Percentiles rank a stretch among this genome's conserved stretches.
phyloP scores from a whole-genome alignment of 1,140 invertebrate species.

The Ridgeia piscesae region DNA sequence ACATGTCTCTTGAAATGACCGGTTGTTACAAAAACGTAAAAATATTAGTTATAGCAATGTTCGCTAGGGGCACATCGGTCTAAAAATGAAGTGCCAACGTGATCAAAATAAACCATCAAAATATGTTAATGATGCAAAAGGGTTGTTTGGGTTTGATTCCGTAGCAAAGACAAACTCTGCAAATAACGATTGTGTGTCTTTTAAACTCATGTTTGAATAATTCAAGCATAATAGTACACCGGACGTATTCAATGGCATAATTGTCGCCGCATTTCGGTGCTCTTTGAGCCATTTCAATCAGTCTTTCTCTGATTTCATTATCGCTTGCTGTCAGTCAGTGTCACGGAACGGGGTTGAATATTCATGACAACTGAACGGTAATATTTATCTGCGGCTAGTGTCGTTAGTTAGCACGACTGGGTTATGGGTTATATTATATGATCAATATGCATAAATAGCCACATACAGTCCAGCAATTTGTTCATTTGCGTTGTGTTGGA shows the following conservation, averaged over 20 bases:
- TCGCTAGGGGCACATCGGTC: neutral
- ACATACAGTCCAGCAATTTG: no score
- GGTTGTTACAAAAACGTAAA: no score
- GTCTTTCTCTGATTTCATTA: neutral
- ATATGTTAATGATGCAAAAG: neutral
- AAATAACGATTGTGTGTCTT: neutral
- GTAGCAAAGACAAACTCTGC: no score
- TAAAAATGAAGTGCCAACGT: neutral
- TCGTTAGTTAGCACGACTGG: neutral
- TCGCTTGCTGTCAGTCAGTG: neutral
- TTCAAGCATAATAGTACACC: neutral
- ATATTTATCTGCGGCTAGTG: neutral
- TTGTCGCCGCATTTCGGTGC: neutral
- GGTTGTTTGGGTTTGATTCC: neutral
- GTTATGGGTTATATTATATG: no score
- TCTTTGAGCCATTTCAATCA: neutral
- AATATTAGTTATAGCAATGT: neutral
- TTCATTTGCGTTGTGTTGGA: no score
- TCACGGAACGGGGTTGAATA: neutral
- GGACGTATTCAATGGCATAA: neutral
- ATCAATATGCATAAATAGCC: no score
- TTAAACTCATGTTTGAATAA: neutral
- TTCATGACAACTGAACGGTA: neutral
- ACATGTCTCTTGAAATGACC: no score
- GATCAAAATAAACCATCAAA: no score